These are phyloP conservation scores for Danionella cerebrum DNA, from an alignment of 2,113 vertebrate species.

Conservation along the genomic window DNA sequence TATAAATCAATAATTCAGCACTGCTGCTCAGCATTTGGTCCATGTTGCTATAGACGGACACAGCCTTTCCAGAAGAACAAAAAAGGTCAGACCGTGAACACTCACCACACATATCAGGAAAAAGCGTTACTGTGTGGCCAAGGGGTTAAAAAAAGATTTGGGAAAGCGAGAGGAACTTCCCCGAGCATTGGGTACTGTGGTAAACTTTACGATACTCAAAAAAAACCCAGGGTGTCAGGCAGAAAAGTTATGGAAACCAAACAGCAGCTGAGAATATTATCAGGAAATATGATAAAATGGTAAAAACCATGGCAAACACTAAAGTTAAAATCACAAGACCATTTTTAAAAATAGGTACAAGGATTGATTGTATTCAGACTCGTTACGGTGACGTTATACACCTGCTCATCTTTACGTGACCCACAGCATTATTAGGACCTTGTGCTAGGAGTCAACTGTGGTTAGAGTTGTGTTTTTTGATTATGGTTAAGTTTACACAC, in stretches of 20 bases:
- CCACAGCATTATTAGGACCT: too few species aligned
- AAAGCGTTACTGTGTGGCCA: conserved; percentile 63
- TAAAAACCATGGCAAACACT: not conserved
- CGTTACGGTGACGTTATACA: too few species aligned
- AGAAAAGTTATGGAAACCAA: not conserved
- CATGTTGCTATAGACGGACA: conserved; percentile 42
- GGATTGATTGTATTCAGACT: too few species aligned
- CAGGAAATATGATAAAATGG: not conserved
- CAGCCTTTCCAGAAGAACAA: conserved; percentile 31
- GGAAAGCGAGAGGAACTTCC: conserved; percentile 42
- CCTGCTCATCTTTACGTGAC: too few species aligned
- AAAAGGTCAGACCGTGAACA: conserved; percentile 61
- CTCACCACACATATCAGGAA: conserved; percentile 60
- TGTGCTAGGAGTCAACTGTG: too few species aligned
- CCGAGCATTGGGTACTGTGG: conserved; percentile 54
- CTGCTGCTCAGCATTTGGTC: conserved; percentile 56
- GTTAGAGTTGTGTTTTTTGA: too few species aligned
- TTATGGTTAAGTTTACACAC: too few species aligned
- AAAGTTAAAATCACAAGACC: too few species aligned
- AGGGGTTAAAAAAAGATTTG: conserved; percentile 53
- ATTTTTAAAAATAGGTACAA: too few species aligned
- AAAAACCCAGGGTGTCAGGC: not conserved
- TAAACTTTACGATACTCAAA: conserved; percentile 43
- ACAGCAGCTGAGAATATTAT: not conserved
- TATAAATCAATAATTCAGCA: conserved; percentile 6